Conservation (phyloP, 2,797 vertebrate species). For the Malurus splendens region DNA sequence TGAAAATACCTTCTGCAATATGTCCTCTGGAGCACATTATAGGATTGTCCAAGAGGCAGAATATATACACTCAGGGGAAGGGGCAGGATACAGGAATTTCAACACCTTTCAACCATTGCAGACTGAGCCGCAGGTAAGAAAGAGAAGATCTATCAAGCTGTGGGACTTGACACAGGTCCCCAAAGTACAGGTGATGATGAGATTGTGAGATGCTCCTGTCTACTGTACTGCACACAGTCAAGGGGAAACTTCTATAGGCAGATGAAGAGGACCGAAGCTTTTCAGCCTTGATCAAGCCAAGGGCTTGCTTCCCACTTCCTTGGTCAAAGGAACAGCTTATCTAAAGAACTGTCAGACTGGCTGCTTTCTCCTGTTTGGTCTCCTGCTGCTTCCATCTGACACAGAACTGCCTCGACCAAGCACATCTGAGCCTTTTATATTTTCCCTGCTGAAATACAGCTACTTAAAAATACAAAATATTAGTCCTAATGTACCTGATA, state of each 20-base stretch:
- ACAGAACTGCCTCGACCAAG: background rate
- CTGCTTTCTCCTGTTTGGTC: background rate
- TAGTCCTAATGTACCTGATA: background rate
- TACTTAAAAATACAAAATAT: background rate
- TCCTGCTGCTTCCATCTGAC: conserved; percentile 25
- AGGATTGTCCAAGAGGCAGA: background rate
- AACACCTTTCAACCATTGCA: background rate
- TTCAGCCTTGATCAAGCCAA: background rate
- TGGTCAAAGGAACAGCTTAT: conserved; percentile 7
- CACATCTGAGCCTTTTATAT: background rate
- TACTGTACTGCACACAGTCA: background rate
- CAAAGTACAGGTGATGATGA: background rate
- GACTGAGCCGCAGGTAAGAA: background rate
- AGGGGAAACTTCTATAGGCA: background rate
- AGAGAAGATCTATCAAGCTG: background rate
- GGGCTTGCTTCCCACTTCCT: background rate
- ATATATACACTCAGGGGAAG: background rate
- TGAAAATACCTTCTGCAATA: background rate
- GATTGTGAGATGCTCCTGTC: background rate
- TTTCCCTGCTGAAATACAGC: background rate
- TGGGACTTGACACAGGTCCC: background rate
- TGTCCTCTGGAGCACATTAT: background rate
- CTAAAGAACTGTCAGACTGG: conserved; percentile 20
- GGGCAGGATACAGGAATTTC: background rate
- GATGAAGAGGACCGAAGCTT: background rate